These are phyloP conservation scores for Sciurus vulgaris DNA, from an alignment of 2,797 vertebrate genomes.

Conservation along the genomic window DNA sequence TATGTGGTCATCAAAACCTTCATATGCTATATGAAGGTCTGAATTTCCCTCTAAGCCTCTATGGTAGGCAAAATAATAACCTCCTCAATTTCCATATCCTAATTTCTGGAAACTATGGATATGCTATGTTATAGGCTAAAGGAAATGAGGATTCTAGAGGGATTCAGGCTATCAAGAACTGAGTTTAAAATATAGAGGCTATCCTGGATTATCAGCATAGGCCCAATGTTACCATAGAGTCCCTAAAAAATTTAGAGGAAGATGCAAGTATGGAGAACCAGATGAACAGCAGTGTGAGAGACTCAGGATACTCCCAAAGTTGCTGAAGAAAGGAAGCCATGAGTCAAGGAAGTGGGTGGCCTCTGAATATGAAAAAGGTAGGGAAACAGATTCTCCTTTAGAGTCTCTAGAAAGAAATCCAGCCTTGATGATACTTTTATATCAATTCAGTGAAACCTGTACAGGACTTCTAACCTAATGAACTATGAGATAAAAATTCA, in stretches of 20 bases:
- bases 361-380: not conserved
- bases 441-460: not conserved
- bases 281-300: not conserved
- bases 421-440: not conserved
- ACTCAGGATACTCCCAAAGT: not conserved
- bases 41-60: not conserved
- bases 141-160: not conserved
- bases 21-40: not conserved
- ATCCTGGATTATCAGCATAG: not conserved
- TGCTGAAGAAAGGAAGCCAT: not conserved
- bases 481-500: not conserved
- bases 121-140: not conserved
- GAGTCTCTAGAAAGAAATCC: not conserved
- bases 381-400: not conserved
- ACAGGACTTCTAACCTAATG: not conserved
- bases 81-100: not conserved
- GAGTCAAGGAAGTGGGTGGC: not conserved
- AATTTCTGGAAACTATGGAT: not conserved
- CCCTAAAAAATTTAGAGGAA: not conserved
- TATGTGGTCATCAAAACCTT: slow-evolving; percentile 2
- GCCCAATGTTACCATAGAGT: not conserved
- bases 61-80: not conserved
- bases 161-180: not conserved
- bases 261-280: not conserved
- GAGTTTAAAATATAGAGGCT: not conserved